A percentile compares a stretch with the other conserved stretches of the same genome.
These are phyloP conservation scores for Serripes groenlandicus DNA, from an alignment of 2,888 invertebrate genomes.

Conservation along the genomic window DNA sequence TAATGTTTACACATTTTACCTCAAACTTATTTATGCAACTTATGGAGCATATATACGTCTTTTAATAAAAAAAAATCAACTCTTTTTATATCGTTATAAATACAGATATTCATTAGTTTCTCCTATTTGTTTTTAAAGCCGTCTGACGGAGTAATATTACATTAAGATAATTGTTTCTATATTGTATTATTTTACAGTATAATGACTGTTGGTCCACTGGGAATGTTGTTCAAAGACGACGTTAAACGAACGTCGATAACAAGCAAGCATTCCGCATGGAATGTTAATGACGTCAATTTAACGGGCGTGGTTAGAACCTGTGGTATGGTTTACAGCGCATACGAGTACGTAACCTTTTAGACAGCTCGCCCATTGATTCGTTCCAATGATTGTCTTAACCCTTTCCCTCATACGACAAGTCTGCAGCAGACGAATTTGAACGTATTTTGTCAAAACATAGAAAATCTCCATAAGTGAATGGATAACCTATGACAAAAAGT, in stretches of 20 bases:
- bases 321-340: conserved; percentile 38
- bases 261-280: conserved; percentile 22
- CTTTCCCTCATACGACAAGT: background rate
- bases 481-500: no score
- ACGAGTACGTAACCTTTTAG: background rate
- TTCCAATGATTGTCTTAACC: no score
- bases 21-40: no score
- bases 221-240: conserved; percentile 28
- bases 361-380: background rate
- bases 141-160: no score
- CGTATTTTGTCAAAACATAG: background rate
- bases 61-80: no score
- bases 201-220: conserved; percentile 32
- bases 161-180: no score
- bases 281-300: conserved; percentile 3
- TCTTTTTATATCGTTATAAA: no score
- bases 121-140: no score
- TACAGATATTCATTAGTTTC: no score
- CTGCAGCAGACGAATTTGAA: background rate
- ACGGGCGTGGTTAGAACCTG: conserved; percentile 37
- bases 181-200: conserved; percentile 21
- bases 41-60: no score
- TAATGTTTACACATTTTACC: no score
- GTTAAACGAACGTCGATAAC: background rate
- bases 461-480: no score